These are phyloP conservation scores for Drosophila parthenogenetica DNA, from an alignment of 2,888 invertebrate species.

Conservation along the genomic window DNA sequence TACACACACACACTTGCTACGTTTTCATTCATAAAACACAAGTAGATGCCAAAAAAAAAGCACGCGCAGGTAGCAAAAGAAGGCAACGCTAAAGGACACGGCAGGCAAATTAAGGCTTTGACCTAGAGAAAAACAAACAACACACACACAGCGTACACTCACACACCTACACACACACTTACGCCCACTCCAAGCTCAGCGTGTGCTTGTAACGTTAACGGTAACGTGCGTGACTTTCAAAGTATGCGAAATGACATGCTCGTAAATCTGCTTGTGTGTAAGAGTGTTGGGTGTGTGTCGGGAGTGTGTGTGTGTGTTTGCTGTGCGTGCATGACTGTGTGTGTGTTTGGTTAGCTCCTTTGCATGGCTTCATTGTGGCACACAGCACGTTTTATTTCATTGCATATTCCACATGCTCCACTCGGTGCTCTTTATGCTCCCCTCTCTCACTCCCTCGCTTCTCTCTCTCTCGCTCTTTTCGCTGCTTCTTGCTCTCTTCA, in stretches of 20 bases:
- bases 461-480: not conserved
- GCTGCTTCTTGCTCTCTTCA: no score
- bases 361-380: slow-evolving; percentile 80
- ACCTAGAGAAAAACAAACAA: slow-evolving; percentile 77
- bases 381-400: slow-evolving; percentile 80
- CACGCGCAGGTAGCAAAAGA: slow-evolving; percentile 52
- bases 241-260: slow-evolving; percentile 75
- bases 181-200: slow-evolving; percentile 13
- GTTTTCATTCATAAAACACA: slow-evolving; percentile 69
- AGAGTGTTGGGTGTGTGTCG: slow-evolving; percentile 7
- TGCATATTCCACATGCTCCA: slow-evolving; percentile 53
- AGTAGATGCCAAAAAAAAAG: slow-evolving; percentile 53
- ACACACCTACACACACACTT: slow-evolving; percentile 29
- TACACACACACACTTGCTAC: slow-evolving; percentile 19
- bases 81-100: slow-evolving; percentile 55
- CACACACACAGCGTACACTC: slow-evolving; percentile 26
- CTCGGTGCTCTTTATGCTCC: slow-evolving; percentile 5
- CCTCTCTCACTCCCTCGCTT: not conserved
- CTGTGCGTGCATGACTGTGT: slow-evolving; percentile 26
- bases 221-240: slow-evolving; percentile 77
- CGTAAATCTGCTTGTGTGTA: slow-evolving; percentile 56
- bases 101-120: slow-evolving; percentile 79
- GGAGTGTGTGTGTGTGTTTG: slow-evolving; percentile 1
- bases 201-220: slow-evolving; percentile 50
- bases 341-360: slow-evolving; percentile 56